These are phyloP conservation scores for Sphecodes monilicornis DNA, from an alignment of 2,888 invertebrate species.

Conservation along the genomic window DNA sequence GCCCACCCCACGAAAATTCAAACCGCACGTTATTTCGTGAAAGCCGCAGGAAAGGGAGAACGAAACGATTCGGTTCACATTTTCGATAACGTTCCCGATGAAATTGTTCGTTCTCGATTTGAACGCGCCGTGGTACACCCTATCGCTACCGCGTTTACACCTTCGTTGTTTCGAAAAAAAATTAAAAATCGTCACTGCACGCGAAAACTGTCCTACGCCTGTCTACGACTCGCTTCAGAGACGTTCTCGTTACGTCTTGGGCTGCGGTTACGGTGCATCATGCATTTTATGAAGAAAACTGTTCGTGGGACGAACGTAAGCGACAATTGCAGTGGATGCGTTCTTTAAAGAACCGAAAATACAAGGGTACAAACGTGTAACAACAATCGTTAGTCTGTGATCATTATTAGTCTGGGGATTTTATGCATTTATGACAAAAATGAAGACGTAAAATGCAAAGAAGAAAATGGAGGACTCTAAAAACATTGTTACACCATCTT, in stretches of 20 bases:
- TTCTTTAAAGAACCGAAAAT: too few species aligned
- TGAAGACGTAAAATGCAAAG: too few species aligned
- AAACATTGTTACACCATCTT: too few species aligned
- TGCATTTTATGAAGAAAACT: not conserved
- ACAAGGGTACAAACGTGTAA: too few species aligned
- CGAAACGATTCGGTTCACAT: slow-evolving; percentile 23
- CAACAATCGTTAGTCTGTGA: too few species aligned
- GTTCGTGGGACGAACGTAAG: not conserved
- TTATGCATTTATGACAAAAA: too few species aligned
- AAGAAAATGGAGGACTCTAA: too few species aligned
- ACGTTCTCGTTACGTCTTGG: slow-evolving; percentile 31
- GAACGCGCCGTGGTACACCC: not conserved
- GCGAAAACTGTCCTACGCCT: slow-evolving; percentile 21
- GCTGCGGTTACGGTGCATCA: not conserved
- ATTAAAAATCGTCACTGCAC: slow-evolving; percentile 48
- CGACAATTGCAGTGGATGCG: not conserved
- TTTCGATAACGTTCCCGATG: not conserved
- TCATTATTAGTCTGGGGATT: too few species aligned
- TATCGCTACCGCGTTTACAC: slow-evolving; percentile 27
- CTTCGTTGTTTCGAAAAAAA: slow-evolving; percentile 30
- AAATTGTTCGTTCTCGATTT: not conserved
- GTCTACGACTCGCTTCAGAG: slow-evolving; percentile 3
- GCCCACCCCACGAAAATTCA: slow-evolving; percentile 27
- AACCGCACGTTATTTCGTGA: slow-evolving; percentile 34
- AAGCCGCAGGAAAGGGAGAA: slow-evolving; percentile 22